Percentiles rank a stretch among this genome's conserved stretches.
Evolutionary conservation across 2,888 invertebrate genomes (phyloP).

Genomic region (Agrenia bidenticulata): DNA sequence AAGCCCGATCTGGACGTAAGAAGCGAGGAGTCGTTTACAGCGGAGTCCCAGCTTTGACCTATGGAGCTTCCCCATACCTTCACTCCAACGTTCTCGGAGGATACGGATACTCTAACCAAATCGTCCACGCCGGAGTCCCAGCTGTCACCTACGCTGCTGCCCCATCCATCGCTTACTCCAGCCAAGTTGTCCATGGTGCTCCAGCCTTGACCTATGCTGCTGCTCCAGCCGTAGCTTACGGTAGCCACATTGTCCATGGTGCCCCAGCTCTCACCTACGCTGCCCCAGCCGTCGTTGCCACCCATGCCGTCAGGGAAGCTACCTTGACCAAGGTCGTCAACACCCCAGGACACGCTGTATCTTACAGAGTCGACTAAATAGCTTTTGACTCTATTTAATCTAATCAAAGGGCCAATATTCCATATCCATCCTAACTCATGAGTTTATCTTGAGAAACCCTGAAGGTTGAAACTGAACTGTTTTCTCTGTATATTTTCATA

Average conservation of each 20-base stretch:
- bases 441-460: no score
- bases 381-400: background rate
- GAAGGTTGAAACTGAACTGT: background rate
- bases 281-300: constrained; percentile 42
- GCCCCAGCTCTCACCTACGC: constrained; percentile 31
- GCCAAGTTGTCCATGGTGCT: constrained; percentile 10
- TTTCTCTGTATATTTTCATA: constrained; percentile 7
- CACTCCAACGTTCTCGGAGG: constrained; percentile 45
- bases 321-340: constrained; percentile 57
- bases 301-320: constrained; percentile 54
- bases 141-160: constrained; percentile 19
- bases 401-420: no score
- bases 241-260: constrained; percentile 36
- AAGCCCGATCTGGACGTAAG: constrained; percentile 48
- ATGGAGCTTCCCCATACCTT: constrained; percentile 50
- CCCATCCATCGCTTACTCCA: constrained; percentile 24
- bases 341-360: constrained; percentile 58
- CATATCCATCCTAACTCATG: no score
- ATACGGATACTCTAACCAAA: constrained; percentile 31
- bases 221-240: constrained; percentile 23
- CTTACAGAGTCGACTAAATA: constrained; percentile 57
- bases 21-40: constrained; percentile 44
- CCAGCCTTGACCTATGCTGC: constrained; percentile 28
- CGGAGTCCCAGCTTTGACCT: constrained; percentile 35
- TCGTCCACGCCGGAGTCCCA: constrained; percentile 30